Conservation (phyloP, 2,113 vertebrate genomes). For the Stictonetta naevosa region DNA sequence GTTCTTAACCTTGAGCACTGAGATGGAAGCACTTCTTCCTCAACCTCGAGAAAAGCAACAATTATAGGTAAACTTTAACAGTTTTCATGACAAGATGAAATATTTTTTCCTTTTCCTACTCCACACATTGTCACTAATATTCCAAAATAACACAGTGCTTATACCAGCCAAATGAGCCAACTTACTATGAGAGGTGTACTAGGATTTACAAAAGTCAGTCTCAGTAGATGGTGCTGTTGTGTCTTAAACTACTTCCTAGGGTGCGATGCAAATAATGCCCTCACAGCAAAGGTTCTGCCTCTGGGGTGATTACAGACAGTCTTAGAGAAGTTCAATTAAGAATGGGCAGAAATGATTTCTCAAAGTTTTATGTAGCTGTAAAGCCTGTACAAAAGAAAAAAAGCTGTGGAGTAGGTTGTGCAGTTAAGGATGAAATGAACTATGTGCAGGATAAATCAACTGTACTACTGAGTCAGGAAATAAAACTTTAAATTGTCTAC, state of each 20-base stretch:
- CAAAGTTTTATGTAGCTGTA: neutral
- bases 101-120: neutral
- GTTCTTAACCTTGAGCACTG: neutral
- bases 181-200: neutral
- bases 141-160: neutral
- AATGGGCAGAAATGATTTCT: neutral
- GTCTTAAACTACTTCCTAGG: neutral
- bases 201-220: neutral
- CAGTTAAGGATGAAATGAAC: rapidly evolving
- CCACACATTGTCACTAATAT: neutral
- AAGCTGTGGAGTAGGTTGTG: neutral
- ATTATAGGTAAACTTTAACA: neutral
- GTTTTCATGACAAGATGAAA: neutral
- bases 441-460: neutral
- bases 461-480: neutral
- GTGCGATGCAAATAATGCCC: neutral
- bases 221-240: constrained; percentile 50
- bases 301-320: neutral
- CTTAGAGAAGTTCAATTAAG: neutral
- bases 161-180: neutral
- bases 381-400: neutral
- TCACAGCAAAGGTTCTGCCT: neutral
- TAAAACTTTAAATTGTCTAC: neutral
- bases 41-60: neutral
- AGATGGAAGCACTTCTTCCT: neutral